Base-by-base conservation (phyloP, 2,797 vertebrate species). In the Cyprinella venusta region DNA sequence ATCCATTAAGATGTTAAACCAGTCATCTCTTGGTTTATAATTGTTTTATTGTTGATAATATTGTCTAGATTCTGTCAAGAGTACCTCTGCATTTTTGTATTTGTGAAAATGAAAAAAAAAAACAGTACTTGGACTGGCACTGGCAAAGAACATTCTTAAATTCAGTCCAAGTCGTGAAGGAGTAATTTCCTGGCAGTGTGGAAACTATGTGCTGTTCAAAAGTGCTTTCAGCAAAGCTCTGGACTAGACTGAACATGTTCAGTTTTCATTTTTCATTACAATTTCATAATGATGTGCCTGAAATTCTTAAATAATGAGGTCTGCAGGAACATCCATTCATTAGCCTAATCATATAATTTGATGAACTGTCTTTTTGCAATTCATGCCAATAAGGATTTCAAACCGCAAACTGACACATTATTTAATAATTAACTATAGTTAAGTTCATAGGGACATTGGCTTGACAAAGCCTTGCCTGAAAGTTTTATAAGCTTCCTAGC, bases 111-210 rank as follows among this genome's bases (percentile, higher is more conserved):
- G n/a, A n/a, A n/a, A n/a, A n/a, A n/a, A n/a, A n/a, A n/a, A n/a
- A n/a, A n/a, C n/a, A n/a, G n/a, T 42, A 30, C 30, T 76, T 72
- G 26, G 45, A 13, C 63, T 82, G 75, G 68, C 45, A 65, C 21
- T 67, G 68, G 59, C 56, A 75, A 69, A 21, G 56, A 77, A 81
- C 33, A 54, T 76, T 61, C 56, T 50, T 64, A 78, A 59, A 71
- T 80, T 80, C 80, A 42, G 80, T 69, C 71, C 76, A 85, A 81
- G 71, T 36, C 83, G 77, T 74, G 45, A 83, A 85, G 65, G 70
- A 85, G 67, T 63, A 33, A 83, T 82, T 87, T 85, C 80, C 83
- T 80, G 80, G 86, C 83, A 87, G 33, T 68, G 80, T 85, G 83
- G 80, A 80, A 85, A 83, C 82, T 67, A 67, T 64, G 80, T 71